These are phyloP conservation scores for Pteronura brasiliensis DNA, from an alignment of 2,113 vertebrate species.

Conservation along the genomic window DNA sequence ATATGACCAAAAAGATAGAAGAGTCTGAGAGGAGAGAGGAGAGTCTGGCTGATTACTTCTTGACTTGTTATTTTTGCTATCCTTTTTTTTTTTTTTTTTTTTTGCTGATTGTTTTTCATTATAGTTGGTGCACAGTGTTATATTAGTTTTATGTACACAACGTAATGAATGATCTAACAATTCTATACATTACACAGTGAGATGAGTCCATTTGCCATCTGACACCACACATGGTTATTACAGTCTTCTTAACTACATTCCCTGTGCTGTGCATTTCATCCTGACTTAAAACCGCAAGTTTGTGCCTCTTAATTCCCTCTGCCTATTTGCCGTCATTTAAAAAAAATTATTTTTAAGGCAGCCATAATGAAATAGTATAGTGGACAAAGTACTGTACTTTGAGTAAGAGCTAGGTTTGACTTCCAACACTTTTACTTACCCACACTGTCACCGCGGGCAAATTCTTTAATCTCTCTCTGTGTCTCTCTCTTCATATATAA, in stretches of 20 bases:
- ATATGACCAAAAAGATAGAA: background rate
- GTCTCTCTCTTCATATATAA: background rate
- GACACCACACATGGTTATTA: background rate
- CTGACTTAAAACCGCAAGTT: background rate
- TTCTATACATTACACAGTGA: background rate
- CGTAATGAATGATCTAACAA: background rate
- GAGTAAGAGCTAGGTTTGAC: background rate
- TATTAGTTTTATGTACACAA: background rate
- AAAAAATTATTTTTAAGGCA: background rate
- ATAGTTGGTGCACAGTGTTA: background rate
- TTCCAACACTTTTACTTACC: background rate
- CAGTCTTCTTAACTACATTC: background rate
- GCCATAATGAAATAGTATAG: background rate
- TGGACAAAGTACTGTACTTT: background rate
- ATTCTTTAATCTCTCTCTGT: background rate
- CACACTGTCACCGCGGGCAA: background rate
- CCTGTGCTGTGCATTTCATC: background rate
- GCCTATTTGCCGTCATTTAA: background rate
- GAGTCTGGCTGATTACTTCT: background rate
- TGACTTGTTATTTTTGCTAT: background rate
- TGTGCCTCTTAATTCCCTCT: background rate
- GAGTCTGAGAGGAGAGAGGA: background rate
- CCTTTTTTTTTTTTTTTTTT: background rate
- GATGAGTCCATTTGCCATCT: background rate
- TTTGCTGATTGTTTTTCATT: background rate